A percentile compares a stretch with the other conserved stretches of the same genome.
Evolutionary conservation across 2,113 vertebrate genomes (phyloP).

Genomic region (Nannobrachium achirus): DNA sequence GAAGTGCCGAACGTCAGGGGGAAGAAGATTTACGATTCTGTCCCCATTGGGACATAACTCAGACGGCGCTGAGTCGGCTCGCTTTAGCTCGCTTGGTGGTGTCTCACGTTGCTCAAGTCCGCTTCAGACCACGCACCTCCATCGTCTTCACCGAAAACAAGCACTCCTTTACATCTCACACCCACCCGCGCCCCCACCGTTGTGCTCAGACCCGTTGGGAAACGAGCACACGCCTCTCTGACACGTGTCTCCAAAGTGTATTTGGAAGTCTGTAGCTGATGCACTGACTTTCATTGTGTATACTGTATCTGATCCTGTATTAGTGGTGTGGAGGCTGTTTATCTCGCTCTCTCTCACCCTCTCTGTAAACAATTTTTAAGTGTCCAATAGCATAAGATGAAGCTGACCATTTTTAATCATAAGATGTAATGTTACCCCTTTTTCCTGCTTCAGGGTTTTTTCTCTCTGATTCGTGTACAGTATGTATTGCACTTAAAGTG

Average conservation of each 20-base stretch:
- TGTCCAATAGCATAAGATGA: slow-evolving; percentile 7
- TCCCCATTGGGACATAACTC: too few relatives aligned
- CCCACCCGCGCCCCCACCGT: too few relatives aligned
- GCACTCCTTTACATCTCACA: too few relatives aligned
- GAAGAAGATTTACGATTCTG: too few relatives aligned
- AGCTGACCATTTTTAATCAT: slow-evolving; percentile 6
- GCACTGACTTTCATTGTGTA: slow-evolving; percentile 30
- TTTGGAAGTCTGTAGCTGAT: slow-evolving; percentile 8
- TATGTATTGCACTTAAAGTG: slow-evolving; percentile 23
- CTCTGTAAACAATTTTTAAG: slow-evolving; percentile 6
- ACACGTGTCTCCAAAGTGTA: slow-evolving; percentile 4
- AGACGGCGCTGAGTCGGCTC: too few relatives aligned
- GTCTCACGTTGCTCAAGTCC: too few relatives aligned
- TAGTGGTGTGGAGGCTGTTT: background rate
- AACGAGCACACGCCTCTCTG: too few relatives aligned
- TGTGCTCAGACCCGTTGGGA: too few relatives aligned
- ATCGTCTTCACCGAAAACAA: too few relatives aligned
- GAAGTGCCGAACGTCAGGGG: too few relatives aligned
- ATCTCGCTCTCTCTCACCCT: slow-evolving; percentile 4
- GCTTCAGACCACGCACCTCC: too few relatives aligned
- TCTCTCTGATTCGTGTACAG: slow-evolving; percentile 3
- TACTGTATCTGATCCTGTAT: slow-evolving; percentile 30
- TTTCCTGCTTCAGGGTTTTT: background rate
- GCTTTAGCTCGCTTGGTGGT: too few relatives aligned
- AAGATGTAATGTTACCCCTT: background rate